Evolutionary conservation across 2,113 vertebrate genomes (phyloP), one percentile per base, ranked within the genome.

Genomic region (Pseudorectes ferrugineus): DNA sequence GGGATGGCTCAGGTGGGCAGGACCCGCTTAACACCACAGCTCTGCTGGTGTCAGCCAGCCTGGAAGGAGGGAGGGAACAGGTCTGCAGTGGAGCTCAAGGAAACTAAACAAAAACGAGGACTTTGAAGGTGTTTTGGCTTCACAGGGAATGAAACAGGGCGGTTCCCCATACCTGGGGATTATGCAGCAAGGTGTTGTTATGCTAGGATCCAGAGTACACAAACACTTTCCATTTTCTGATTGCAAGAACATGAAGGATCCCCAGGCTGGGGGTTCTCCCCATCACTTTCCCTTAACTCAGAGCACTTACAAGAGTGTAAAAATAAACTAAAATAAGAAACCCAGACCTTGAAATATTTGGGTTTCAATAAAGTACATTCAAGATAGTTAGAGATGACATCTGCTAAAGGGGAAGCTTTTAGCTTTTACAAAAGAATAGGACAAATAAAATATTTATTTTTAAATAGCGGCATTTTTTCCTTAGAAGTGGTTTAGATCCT

Each of bases 31-130:
- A 38, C 18, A 11, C 11, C 40, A 17, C 29, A 16, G 76, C 33
- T 26, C 46, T 19, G 5, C 45, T 10, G 22, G 5, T 10, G 31
- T 10, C 14, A 19, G 36, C 48, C 1, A 0, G 25, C 33, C 40
- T 33, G 82, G 21, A 36, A 14, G 29, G n/a, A 59, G 46, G 10
- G 52, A 29, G 31, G 80, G 43, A 25, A 48, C 2, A 25, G 20
- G 6, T 35, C 73, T 87, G n/a, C 33, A 12, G 33, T 0, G 12
- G 38, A 85, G 43, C 14, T 54, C 35, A 22, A 36, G 82, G 70
- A 48, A 88, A 59, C 4, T 0, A n/a, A 54, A 87, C 9, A 28
- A 28, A 78, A 81, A 6, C 9, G 16, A 38, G n/a, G 57, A 5
- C 6, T 72, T 74, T 3, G 45, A 51, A 48, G 51, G 9, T 36